phyloP scores from a whole-genome alignment of 2,113 vertebrate species.

The Gallinago paraguaiae region DNA sequence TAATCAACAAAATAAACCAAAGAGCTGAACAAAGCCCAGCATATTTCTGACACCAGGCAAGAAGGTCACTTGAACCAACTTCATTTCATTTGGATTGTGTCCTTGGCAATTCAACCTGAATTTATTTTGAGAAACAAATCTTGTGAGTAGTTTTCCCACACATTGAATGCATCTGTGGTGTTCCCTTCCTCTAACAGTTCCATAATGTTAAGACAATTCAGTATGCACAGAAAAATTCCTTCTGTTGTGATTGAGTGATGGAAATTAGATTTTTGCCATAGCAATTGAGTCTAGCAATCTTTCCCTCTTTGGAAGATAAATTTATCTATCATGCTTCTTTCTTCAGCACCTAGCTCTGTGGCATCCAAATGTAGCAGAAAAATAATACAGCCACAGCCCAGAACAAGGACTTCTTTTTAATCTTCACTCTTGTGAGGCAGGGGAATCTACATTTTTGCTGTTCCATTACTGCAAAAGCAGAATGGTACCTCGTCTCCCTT shows the following conservation, averaged over 20 bases:
- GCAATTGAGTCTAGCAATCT: constrained; percentile 11
- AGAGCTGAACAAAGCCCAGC: not conserved
- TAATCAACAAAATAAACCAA: not conserved
- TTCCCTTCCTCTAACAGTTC: not conserved
- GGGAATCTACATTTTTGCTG: not conserved
- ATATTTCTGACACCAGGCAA: constrained; percentile 19
- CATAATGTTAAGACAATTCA: not conserved
- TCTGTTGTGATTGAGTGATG: not conserved
- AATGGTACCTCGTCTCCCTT: not conserved
- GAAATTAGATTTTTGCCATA: constrained; percentile 17
- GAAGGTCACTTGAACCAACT: constrained; percentile 5
- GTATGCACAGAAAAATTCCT: not conserved
- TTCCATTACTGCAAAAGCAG: not conserved
- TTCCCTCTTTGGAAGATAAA: not conserved
- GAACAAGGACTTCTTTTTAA: not conserved
- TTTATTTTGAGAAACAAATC: constrained; percentile 47
- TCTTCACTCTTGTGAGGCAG: not conserved
- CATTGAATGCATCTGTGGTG: not conserved
- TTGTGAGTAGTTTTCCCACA: constrained; percentile 6
- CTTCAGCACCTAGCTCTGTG: not conserved
- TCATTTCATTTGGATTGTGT: not conserved
- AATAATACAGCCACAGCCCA: not conserved
- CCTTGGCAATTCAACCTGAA: constrained; percentile 5
- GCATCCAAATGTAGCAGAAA: not conserved
- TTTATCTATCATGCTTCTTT: not conserved